Percentiles rank a stretch among this genome's conserved stretches.
phyloP scores from a whole-genome alignment of 2,797 vertebrate species.

The Fundulus diaphanus region DNA sequence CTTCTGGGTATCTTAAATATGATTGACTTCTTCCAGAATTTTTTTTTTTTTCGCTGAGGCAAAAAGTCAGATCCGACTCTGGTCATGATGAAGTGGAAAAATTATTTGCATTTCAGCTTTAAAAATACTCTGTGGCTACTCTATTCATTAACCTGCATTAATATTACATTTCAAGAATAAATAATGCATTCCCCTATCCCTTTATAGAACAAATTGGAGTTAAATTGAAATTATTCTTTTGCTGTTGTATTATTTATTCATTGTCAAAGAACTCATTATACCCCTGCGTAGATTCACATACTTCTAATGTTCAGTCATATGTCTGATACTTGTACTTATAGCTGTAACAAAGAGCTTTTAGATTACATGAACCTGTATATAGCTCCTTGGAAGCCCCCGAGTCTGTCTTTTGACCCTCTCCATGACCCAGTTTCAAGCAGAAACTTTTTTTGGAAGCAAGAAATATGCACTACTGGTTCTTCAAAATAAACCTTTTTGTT shows the following conservation, averaged over 20 bases:
- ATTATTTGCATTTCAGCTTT: conserved; percentile 24
- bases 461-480: too few species aligned
- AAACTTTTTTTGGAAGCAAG: conserved; percentile 11
- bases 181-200: conserved; percentile 52
- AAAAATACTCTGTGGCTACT: conserved; percentile 37
- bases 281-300: conserved; percentile 13
- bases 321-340: conserved; percentile 26
- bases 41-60: not conserved
- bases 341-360: conserved; percentile 17
- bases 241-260: conserved; percentile 57
- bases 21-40: not conserved
- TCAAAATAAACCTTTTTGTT: too few species aligned
- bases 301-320: conserved; percentile 23
- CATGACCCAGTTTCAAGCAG: conserved; percentile 15
- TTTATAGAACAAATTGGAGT: conserved; percentile 51
- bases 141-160: conserved; percentile 70
- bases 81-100: not conserved
- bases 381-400: not conserved
- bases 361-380: conserved; percentile 1
- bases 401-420: conserved; percentile 14
- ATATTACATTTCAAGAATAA: conserved; percentile 67
- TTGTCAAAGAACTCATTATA: conserved; percentile 37
- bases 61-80: not conserved
- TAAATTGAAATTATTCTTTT: conserved; percentile 57
- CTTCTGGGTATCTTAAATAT: not conserved